These are phyloP conservation scores for Epicampocera succincta DNA, from an alignment of 2,888 invertebrate species.

Conservation along the genomic window DNA sequence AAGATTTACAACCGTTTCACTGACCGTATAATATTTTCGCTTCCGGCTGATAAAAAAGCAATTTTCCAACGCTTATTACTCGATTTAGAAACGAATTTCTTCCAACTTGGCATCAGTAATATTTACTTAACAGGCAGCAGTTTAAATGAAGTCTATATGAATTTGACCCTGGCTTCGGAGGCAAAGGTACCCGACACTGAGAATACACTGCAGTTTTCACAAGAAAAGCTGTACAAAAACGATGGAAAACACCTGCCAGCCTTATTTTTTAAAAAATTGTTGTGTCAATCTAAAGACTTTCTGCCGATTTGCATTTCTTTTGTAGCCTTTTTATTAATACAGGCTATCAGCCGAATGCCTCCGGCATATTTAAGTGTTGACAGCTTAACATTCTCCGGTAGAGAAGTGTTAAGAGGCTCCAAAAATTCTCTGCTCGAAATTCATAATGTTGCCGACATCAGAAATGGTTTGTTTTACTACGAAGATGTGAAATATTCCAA, in stretches of 20 bases:
- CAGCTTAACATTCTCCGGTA: background rate
- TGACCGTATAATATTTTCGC: slow-evolving; percentile 44
- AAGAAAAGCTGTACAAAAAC: background rate
- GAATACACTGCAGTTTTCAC: slow-evolving; percentile 9
- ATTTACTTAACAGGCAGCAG: slow-evolving; percentile 27
- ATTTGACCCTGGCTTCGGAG: background rate
- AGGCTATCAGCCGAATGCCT: background rate
- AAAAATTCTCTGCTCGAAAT: background rate
- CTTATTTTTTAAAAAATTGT: slow-evolving; percentile 37
- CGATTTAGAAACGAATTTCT: slow-evolving; percentile 38
- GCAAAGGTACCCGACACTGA: slow-evolving; percentile 1
- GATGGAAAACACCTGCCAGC: background rate
- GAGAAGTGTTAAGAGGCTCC: background rate
- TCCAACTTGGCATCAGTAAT: slow-evolving; percentile 27
- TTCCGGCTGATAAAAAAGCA: slow-evolving; percentile 23
- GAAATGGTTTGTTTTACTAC: slow-evolving; percentile 26
- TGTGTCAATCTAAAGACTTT: slow-evolving; percentile 35
- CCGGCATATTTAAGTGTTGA: background rate
- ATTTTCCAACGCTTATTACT: slow-evolving; percentile 45
- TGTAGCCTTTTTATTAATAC: slow-evolving; percentile 6
- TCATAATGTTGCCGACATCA: background rate
- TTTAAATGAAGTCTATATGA: slow-evolving; percentile 55
- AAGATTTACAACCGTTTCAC: slow-evolving; percentile 14
- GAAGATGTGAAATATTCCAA: slow-evolving; percentile 11
- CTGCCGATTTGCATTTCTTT: slow-evolving; percentile 35